A percentile compares a stretch with the other conserved stretches of the same genome.
These are phyloP conservation scores for Gastrophysa polygoni DNA, from an alignment of 2,888 invertebrate genomes.

Conservation along the genomic window DNA sequence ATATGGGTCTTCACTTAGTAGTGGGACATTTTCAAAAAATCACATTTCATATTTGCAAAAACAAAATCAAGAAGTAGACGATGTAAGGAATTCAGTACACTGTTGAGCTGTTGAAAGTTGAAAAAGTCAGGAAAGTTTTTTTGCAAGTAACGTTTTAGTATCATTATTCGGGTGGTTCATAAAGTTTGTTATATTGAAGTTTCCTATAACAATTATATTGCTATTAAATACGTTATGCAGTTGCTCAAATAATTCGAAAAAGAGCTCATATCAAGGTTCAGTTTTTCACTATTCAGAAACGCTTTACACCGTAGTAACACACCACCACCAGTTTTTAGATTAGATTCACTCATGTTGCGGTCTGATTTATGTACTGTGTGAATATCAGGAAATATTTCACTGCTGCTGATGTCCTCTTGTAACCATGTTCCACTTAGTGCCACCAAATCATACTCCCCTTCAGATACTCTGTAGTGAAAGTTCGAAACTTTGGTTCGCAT, in stretches of 20 bases:
- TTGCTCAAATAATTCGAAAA: background rate
- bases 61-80: background rate
- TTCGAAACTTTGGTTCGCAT: background rate
- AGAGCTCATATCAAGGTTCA: too few relatives aligned
- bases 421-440: too few relatives aligned
- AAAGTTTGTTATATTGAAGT: background rate
- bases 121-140: background rate
- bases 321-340: background rate
- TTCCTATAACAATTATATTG: background rate
- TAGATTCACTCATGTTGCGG: background rate
- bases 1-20: background rate
- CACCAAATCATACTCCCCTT: background rate
- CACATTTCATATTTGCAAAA: slow-evolving; percentile 1
- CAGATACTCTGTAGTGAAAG: background rate
- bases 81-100: background rate
- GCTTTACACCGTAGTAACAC: too few relatives aligned
- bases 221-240: background rate
- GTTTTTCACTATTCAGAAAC: too few relatives aligned
- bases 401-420: background rate
- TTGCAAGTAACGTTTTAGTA: too few relatives aligned
- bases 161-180: background rate
- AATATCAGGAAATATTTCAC: background rate
- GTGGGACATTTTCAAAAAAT: background rate
- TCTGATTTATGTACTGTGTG: background rate
- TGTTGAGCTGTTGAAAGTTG: slow-evolving; percentile 2